Conservation (phyloP, 2,888 invertebrate species). For the Drosophila ustulata region DNA sequence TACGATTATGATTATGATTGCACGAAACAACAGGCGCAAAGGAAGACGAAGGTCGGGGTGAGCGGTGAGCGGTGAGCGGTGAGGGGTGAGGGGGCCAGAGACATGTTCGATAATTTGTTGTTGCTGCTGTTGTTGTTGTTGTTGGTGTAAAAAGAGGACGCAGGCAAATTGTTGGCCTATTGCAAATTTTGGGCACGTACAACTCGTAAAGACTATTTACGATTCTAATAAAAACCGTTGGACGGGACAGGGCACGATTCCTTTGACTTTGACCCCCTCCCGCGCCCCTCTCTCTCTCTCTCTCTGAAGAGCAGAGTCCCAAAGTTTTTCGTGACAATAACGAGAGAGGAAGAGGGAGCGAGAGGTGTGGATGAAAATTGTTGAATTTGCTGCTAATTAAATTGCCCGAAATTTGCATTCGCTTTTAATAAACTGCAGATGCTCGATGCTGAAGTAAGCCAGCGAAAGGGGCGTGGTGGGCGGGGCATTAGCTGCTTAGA, state of each 20-base stretch:
- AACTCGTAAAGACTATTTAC: conserved; percentile 79
- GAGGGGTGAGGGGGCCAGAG: not conserved
- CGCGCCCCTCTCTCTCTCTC: not conserved
- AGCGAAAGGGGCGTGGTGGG: not conserved
- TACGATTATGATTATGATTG: conserved; percentile 61
- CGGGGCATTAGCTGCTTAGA: conserved; percentile 12
- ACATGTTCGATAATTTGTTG: conserved; percentile 70
- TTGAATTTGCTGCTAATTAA: conserved; percentile 80
- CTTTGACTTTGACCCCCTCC: conserved; percentile 47
- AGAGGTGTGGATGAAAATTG: conserved; percentile 58
- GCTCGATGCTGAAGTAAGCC: not conserved
- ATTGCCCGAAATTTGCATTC: conserved; percentile 74
- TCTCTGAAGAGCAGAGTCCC: conserved; percentile 27
- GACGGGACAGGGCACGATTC: conserved; percentile 35
- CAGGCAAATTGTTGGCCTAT: conserved; percentile 70
- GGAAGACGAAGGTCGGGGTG: not conserved
- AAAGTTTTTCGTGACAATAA: conserved; percentile 62
- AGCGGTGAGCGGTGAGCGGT: too few species aligned
- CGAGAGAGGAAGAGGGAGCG: conserved; percentile 39
- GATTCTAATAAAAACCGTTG: conserved; percentile 78
- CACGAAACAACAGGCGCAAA: conserved; percentile 43
- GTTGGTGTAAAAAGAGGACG: not conserved
- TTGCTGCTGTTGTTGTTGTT: conserved; percentile 51
- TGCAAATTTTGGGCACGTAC: conserved; percentile 79
- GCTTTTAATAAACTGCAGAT: conserved; percentile 69